Evolutionary conservation across 2,888 invertebrate genomes (phyloP).

Genomic region (Calephelis perditalis): DNA sequence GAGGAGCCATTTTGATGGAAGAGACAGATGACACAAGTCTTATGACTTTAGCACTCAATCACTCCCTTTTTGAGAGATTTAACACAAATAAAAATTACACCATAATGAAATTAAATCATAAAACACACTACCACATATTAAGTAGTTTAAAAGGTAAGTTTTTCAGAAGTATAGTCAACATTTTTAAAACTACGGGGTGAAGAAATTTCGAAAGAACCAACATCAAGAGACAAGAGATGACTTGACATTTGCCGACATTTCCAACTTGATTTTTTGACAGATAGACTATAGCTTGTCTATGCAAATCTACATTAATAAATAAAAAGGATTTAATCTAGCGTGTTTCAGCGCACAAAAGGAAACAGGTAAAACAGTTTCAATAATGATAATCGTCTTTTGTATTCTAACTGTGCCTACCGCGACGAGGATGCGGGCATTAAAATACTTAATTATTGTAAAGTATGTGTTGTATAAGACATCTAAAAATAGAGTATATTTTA

Average conservation of each 20-base stretch:
- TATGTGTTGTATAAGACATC: no score
- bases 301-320: no score
- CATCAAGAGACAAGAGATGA: slow-evolving; percentile 1
- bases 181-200: slow-evolving; percentile 2
- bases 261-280: neutral
- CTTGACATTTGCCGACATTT: slow-evolving; percentile 10
- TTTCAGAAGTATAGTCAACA: slow-evolving; percentile 7
- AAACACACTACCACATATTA: slow-evolving; percentile 4
- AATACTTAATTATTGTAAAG: no score
- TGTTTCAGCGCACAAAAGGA: neutral
- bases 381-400: no score
- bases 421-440: no score
- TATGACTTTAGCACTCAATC: slow-evolving; percentile 71
- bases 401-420: no score
- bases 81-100: slow-evolving; percentile 8
- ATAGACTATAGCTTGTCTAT: neutral
- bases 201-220: slow-evolving; percentile 8
- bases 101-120: neutral
- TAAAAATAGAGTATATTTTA: no score
- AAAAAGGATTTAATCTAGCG: neutral
- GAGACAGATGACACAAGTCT: slow-evolving; percentile 79
- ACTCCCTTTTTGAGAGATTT: slow-evolving; percentile 33
- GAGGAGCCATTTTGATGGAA: slow-evolving; percentile 86
- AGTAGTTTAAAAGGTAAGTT: neutral
- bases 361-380: no score